Percentiles rank a stretch among this genome's conserved stretches.
phyloP scores from a whole-genome alignment of 2,113 vertebrate species.

The Stomatorhinus ivindoensis region DNA sequence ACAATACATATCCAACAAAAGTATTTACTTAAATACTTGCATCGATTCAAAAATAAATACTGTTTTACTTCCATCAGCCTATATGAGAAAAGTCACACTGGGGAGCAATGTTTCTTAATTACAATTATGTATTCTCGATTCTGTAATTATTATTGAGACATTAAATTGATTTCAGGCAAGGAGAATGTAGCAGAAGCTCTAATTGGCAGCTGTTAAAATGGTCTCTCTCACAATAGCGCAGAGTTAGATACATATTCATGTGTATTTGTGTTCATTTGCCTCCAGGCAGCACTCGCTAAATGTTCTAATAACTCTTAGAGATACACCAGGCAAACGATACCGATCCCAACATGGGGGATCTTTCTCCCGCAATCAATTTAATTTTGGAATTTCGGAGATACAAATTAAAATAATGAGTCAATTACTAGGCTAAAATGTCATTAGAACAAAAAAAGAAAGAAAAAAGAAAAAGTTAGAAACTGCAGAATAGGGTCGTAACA shows the following conservation, averaged over 20 bases:
- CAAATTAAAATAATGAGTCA: conserved; percentile 88
- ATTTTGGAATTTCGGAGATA: conserved; percentile 68
- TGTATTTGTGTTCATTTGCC: conserved; percentile 19
- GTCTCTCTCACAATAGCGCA: neutral
- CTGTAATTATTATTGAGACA: conserved; percentile 1
- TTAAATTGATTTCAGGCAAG: conserved; percentile 18
- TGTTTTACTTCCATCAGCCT: conserved; percentile 4
- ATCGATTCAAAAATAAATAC: neutral
- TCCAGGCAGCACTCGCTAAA: conserved; percentile 53
- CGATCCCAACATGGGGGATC: conserved; percentile 69
- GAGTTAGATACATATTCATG: conserved; percentile 4
- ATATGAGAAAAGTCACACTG: neutral
- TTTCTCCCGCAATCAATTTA: conserved; percentile 78
- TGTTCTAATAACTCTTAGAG: conserved; percentile 72
- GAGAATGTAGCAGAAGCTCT: neutral
- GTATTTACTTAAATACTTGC: neutral
- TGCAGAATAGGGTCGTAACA: conserved; percentile 53
- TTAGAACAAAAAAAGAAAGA: conserved; percentile 56
- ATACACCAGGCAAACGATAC: conserved; percentile 63
- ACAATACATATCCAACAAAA: neutral
- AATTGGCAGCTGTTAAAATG: conserved; percentile 9
- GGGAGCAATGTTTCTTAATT: conserved; percentile 11
- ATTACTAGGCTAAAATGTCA: conserved; percentile 84
- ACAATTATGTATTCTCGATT: conserved; percentile 8
- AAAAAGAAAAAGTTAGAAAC: conserved; percentile 31